Conservation (phyloP, 37 sponge, comb jelly and placozoan species). For the Diacarnus erythraeanus region DNA sequence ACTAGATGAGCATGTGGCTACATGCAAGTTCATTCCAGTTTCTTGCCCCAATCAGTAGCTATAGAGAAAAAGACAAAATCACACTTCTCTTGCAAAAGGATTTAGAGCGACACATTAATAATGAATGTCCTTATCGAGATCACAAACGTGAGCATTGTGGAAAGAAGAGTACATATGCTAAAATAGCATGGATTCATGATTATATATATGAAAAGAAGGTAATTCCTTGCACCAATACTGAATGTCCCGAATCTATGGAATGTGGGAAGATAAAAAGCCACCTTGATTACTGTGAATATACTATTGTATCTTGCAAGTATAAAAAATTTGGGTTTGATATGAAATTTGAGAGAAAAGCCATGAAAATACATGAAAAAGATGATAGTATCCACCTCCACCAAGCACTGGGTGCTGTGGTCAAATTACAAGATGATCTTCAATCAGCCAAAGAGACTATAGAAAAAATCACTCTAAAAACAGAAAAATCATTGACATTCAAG, state of each 20-base stretch:
- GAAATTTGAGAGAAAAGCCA: background rate
- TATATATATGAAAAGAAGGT: constrained; percentile 2
- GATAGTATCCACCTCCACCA: background rate
- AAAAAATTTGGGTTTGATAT: constrained; percentile 11
- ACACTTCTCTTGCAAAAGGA: background rate
- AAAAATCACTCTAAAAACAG: background rate
- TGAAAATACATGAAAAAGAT: constrained; percentile 14
- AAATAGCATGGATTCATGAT: constrained; percentile 21
- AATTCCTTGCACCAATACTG: constrained; percentile 14
- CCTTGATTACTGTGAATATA: background rate
- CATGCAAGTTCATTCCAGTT: constrained; percentile 6
- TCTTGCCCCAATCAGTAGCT: constrained; percentile 26
- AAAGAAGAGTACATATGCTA: constrained; percentile 5
- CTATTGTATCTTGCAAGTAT: constrained; percentile 21
- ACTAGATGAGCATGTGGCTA: constrained; percentile 1
- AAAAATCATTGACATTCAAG: background rate
- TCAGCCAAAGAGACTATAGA: background rate
- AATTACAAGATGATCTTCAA: background rate
- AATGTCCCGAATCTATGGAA: background rate
- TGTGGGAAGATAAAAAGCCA: constrained; percentile 8
- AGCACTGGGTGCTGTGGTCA: background rate
- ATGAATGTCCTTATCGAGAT: constrained; percentile 13
- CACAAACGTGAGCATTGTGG: constrained; percentile 25
- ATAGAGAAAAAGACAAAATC: background rate
- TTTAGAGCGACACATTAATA: background rate